phyloP scores from a whole-genome alignment of 1,140 invertebrate genomes.

The Nomia melanderi region DNA sequence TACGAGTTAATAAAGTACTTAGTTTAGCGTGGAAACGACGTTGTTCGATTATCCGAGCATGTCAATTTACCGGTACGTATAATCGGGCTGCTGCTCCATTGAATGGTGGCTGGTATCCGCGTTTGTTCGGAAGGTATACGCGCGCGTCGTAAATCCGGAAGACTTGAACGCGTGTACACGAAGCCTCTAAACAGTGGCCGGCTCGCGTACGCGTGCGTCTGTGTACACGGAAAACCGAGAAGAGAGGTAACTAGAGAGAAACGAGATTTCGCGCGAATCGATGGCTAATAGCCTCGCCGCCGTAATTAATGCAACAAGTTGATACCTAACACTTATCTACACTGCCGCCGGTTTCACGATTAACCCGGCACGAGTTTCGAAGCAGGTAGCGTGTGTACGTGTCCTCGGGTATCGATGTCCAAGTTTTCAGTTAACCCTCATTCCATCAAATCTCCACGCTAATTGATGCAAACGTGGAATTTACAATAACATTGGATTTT shows the following conservation, averaged over 20 bases:
- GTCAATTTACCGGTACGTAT: no score
- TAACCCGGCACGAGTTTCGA: constrained; percentile 59
- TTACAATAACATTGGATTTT: no score
- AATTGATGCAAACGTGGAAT: no score
- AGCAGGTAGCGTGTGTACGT: constrained; percentile 37
- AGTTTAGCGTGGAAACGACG: no score
- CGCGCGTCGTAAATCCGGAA: constrained; percentile 32
- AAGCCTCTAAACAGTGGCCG: constrained; percentile 24
- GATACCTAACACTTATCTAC: constrained; percentile 79
- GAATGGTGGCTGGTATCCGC: no score
- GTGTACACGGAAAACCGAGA: constrained; percentile 58
- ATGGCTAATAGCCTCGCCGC: constrained; percentile 78
- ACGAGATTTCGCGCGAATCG: constrained; percentile 76
- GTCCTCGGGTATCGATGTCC: constrained; percentile 15
- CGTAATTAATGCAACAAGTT: constrained; percentile 82
- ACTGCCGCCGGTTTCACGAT: constrained; percentile 66
- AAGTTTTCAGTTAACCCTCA: constrained; percentile 2
- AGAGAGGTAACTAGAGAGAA: constrained; percentile 71
- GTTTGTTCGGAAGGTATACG: background rate
- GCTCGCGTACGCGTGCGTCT: constrained; percentile 39
- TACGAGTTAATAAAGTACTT: no score
- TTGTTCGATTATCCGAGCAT: no score
- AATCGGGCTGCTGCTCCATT: no score
- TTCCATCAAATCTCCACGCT: background rate
- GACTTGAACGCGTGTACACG: constrained; percentile 35